Percentiles rank a stretch among this genome's conserved stretches.
phyloP scores from a whole-genome alignment of 2,113 vertebrate genomes.

The Syrrhaptes paradoxus region DNA sequence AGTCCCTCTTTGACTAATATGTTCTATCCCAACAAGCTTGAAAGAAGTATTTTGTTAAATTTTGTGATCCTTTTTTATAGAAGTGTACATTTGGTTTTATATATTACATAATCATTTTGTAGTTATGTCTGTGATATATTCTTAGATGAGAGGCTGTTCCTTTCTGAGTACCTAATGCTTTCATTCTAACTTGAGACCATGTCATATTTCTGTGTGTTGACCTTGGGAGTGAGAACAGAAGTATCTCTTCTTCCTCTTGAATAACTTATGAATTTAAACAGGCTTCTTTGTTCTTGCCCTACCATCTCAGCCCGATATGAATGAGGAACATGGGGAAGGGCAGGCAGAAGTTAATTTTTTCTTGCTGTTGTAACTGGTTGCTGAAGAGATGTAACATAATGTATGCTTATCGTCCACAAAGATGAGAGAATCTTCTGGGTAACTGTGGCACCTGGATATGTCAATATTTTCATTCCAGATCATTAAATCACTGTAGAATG shows the following conservation, averaged over 20 bases:
- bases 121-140: not conserved
- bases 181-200: not conserved
- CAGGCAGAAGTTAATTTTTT: not conserved
- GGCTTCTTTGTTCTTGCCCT: not conserved
- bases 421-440: not conserved
- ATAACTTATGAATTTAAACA: not conserved
- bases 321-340: not conserved
- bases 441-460: not conserved
- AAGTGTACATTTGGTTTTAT: not conserved
- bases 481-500: not conserved
- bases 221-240: not conserved
- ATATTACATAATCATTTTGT: not conserved
- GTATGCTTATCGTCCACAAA: not conserved
- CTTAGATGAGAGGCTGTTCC: not conserved
- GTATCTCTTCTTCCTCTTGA: not conserved
- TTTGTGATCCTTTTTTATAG: not conserved
- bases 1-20: not conserved
- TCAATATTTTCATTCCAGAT: not conserved
- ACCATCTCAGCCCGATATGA: not conserved
- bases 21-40: not conserved
- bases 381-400: not conserved
- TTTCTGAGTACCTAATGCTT: not conserved
- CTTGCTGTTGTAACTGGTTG: not conserved
- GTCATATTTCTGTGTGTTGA: not conserved
- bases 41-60: not conserved